Conservation (phyloP, 2,797 vertebrate species). For the Eidolon dupreanum region DNA sequence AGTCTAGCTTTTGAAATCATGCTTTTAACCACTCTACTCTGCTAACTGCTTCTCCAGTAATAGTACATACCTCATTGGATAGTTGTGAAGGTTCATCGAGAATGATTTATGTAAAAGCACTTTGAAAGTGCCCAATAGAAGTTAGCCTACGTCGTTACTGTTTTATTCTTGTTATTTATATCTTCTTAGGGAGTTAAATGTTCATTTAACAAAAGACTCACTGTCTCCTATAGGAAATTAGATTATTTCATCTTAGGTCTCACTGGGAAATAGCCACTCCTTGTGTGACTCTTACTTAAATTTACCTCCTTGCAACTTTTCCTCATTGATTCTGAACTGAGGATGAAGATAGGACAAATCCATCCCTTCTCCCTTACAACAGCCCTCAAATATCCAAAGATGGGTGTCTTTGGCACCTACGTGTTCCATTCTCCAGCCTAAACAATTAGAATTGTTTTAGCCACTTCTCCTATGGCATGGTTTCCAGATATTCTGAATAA, state of each 20-base stretch:
- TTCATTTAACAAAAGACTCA: not conserved
- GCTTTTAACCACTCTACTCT: not conserved
- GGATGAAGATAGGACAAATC: not conserved
- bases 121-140: not conserved
- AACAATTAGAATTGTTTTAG: not conserved
- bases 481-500: not conserved
- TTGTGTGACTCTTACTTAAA: not conserved
- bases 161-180: conserved; percentile 2
- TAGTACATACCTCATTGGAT: not conserved
- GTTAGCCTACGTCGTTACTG: not conserved
- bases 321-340: not conserved
- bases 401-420: not conserved
- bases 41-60: not conserved
- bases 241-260: conserved; percentile 1
- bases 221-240: not conserved
- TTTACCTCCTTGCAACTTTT: not conserved
- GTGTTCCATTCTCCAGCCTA: not conserved
- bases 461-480: not conserved
- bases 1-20: not conserved
- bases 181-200: not conserved
- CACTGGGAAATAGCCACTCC: not conserved
- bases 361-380: not conserved
- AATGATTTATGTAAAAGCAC: not conserved
- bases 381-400: not conserved
- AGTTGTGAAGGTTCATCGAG: not conserved